Conservation (phyloP, 2,888 invertebrate genomes). For the Metellina segmentata region DNA sequence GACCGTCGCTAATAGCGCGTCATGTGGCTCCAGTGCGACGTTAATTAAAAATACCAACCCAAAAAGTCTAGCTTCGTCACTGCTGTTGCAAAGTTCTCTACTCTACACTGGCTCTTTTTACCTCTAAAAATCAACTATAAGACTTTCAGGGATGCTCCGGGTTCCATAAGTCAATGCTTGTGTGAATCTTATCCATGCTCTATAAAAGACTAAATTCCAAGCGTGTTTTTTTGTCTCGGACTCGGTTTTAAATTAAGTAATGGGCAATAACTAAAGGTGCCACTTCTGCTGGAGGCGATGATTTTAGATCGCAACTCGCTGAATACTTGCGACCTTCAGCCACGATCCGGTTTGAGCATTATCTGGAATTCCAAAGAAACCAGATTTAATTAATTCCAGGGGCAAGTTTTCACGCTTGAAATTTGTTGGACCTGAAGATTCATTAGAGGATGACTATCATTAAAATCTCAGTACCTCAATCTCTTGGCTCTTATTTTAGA, state of each 20-base stretch:
- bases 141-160: no score
- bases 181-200: background rate
- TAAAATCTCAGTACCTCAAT: no score
- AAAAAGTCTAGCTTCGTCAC: background rate
- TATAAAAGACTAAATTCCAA: background rate
- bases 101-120: no score
- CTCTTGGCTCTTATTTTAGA: no score
- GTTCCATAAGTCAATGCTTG: no score
- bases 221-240: background rate
- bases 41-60: background rate
- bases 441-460: no score
- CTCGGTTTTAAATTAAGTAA: background rate
- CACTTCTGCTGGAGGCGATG: background rate
- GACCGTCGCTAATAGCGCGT: no score
- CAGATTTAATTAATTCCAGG: background rate
- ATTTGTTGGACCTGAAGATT: no score
- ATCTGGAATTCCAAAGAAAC: constrained; percentile 22
- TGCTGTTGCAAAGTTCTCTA: no score
- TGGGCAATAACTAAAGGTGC: background rate
- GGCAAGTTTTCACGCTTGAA: no score
- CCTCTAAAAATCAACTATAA: no score
- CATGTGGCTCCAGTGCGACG: no score
- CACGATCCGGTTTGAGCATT: constrained; percentile 33
- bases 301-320: background rate
- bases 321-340: constrained; percentile 18